Base-by-base conservation (phyloP, 2,113 vertebrate species). In the Cairina moschata region DNA sequence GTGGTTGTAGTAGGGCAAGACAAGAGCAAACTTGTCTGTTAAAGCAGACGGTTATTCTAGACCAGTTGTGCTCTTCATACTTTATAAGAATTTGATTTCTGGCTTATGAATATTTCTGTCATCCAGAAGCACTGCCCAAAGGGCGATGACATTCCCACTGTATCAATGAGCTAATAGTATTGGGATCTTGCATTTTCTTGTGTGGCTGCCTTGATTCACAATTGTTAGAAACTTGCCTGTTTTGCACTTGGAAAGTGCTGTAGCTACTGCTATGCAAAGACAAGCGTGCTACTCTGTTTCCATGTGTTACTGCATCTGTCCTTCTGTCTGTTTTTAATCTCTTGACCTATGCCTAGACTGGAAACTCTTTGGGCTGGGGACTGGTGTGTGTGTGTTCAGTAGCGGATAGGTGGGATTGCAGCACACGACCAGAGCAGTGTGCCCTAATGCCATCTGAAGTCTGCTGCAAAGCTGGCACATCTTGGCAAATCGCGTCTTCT, bases 1-100 rank as follows among this genome's bases (percentile, higher is more conserved):
- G 4, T 67, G 23, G 11, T 12, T 68, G 5, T 65, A 31, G 20
- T 28, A 42, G 17, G 54, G 20, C 17, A 52, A 46, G 38, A 21
- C 11, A 16, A 63, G 21, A 59, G 26, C n/a, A 42, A 68, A 60
- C 62, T n/a, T 29, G 8, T 21, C 36, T 56, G 72, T 78, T 34
- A 38, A 77, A 15, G 10, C 42, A 59, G 48, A 46, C 18, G 16
- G 6, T 11, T 88, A 22, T 67, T 90, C 90, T 21, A 23, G 21
- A 11, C 21, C 11, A 31, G 44, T 34, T 65, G 4, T 48, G 34
- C 54, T 78, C 0, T 0, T 67, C 22, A 5, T 50, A 8, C 36
- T 71, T 76, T 31, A 4, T n/a, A 65, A n/a, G 36, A 80, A 44
- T 28, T 73, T 80, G 60, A 20, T 88, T 90, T 92, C 68, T 83